Percentiles rank a stretch among this genome's conserved stretches.
Conservation (phyloP, 2,888 invertebrate genomes). For the Urechis unicinctus region DNA sequence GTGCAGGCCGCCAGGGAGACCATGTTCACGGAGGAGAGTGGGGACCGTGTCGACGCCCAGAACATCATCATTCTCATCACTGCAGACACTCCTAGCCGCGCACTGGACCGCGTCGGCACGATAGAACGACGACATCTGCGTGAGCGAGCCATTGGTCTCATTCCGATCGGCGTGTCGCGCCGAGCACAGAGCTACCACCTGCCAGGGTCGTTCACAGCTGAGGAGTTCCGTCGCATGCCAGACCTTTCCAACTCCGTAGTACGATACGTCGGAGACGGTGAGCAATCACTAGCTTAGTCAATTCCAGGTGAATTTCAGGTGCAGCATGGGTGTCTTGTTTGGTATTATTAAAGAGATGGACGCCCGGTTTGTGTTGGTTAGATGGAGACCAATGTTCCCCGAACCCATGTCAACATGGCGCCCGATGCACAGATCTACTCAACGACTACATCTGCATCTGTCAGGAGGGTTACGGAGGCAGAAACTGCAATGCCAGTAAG, state of each 20-base stretch:
- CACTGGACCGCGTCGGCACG: conserved; percentile 6
- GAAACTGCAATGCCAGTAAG: conserved; percentile 13
- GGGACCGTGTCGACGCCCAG: conserved; percentile 15
- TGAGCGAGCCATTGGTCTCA: too few relatives aligned
- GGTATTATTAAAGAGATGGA: too few relatives aligned
- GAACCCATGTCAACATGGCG: conserved; percentile 18
- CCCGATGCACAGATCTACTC: conserved; percentile 15
- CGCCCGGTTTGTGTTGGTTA: too few relatives aligned
- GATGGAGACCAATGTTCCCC: too few relatives aligned
- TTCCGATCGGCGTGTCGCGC: too few relatives aligned
- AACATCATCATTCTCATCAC: conserved; percentile 20
- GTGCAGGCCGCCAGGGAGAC: conserved; percentile 3
- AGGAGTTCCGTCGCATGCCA: too few relatives aligned
- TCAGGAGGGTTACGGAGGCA: conserved; percentile 15
- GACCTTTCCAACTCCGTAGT: too few relatives aligned
- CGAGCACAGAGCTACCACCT: conserved; percentile 8
- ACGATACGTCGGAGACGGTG: too few relatives aligned
- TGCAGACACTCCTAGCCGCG: background rate
- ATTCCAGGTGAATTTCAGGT: too few relatives aligned
- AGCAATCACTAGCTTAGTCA: too few relatives aligned
- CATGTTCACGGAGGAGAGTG: conserved; percentile 10
- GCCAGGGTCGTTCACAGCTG: conserved; percentile 14
- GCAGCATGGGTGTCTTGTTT: too few relatives aligned
- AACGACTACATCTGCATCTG: conserved; percentile 17
- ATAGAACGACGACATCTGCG: too few relatives aligned